Evolutionary conservation across 2,113 vertebrate genomes (phyloP).

Genomic region (Proteles cristata): DNA sequence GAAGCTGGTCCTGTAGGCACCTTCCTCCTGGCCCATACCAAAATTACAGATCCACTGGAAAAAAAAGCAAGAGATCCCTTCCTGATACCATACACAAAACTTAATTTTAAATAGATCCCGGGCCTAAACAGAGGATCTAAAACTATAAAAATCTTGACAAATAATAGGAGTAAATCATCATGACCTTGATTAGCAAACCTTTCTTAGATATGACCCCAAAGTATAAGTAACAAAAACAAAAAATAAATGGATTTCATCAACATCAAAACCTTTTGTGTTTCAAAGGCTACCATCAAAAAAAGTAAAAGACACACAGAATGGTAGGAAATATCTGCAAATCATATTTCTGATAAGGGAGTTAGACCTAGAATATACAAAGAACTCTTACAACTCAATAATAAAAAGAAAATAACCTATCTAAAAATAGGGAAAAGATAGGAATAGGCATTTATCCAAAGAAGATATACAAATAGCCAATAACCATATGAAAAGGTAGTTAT

Average conservation of each 20-base stretch:
- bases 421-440: background rate
- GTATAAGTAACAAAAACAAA: background rate
- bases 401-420: background rate
- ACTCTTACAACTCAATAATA: background rate
- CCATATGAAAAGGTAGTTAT: background rate
- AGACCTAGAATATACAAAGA: background rate
- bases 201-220: background rate
- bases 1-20: background rate
- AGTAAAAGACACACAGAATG: background rate
- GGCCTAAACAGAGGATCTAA: background rate
- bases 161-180: background rate
- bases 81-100: background rate
- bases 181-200: background rate
- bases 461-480: background rate
- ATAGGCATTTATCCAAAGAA: background rate
- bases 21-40: background rate
- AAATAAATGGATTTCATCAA: background rate
- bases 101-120: background rate
- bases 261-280: conserved; percentile 10
- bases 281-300: background rate
- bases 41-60: background rate
- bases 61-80: background rate
- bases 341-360: background rate
- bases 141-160: background rate
- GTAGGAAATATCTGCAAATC: conserved; percentile 15